Percentiles rank a stretch among this genome's conserved stretches.
These are phyloP conservation scores for Upupa epops DNA, from an alignment of 2,113 vertebrate genomes.

Conservation along the genomic window DNA sequence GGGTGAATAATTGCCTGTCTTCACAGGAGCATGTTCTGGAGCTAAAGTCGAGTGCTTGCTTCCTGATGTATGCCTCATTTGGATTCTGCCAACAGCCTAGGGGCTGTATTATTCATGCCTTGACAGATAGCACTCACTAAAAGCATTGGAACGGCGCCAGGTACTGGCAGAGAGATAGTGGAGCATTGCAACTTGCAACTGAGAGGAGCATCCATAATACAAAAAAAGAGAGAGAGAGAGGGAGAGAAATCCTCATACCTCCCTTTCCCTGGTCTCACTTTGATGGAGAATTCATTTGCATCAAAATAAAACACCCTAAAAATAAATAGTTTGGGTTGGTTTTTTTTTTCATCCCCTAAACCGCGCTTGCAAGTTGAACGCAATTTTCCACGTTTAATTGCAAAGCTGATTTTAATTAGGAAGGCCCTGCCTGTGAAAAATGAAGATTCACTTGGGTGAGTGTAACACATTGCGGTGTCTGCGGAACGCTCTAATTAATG, in stretches of 20 bases:
- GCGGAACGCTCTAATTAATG: conserved; percentile 81
- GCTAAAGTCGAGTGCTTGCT: conserved; percentile 93
- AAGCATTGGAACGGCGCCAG: conserved; percentile 96
- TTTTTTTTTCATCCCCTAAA: conserved; percentile 77
- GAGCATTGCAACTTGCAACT: conserved; percentile 77
- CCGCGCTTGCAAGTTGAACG: conserved; percentile 86
- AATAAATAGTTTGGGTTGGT: too few relatives aligned
- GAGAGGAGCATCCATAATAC: conserved; percentile 79
- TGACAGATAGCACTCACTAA: conserved; percentile 98
- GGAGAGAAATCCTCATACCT: conserved; percentile 64
- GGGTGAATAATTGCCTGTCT: conserved; percentile 98
- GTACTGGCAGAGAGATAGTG: conserved; percentile 85
- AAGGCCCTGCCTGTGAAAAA: conserved; percentile 80
- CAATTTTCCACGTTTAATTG: conserved; percentile 97
- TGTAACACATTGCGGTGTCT: conserved; percentile 74
- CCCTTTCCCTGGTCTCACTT: conserved; percentile 66
- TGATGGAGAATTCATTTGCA: conserved; percentile 86
- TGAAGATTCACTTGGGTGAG: conserved; percentile 80
- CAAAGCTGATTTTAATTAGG: conserved; percentile 92
- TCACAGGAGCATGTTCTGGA: conserved; percentile 87
- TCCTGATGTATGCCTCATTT: conserved; percentile 98
- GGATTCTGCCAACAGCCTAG: conserved; percentile 94
- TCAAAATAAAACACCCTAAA: conserved; percentile 90
- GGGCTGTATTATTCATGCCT: conserved; percentile 99
- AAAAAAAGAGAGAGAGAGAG: too few relatives aligned